Evolutionary conservation across 2,797 vertebrate species (phyloP), one percentile per base, ranked within the genome.

Genomic region (Aphelocoma californica): DNA sequence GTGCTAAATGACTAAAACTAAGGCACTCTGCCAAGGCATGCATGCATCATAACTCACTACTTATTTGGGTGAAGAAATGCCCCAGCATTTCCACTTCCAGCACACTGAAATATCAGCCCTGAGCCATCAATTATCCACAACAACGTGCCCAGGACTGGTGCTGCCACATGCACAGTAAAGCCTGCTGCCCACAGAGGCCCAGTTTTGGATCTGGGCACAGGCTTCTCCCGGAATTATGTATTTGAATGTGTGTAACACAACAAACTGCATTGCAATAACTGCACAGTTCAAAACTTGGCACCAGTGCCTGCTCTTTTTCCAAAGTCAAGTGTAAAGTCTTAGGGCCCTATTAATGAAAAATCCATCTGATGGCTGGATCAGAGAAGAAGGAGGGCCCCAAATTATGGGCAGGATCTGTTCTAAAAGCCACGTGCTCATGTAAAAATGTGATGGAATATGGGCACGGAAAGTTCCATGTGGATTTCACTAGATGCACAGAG

Each of bases 271-370:
- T 28, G 10, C 70, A 88, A 21, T 19, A 53, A 45, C 60, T 12
- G 1, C 40, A 38, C 7, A 16, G 36, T 44, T 88, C 70, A 66
- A 40, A 70, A 73, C 62, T 77, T 75, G 61, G 47, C 78, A 91
- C 18, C 1, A 0, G 8, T 24, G 40, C 71, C 62, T 75, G 77
- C 50, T 87, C 50, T 66, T 72, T 79, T 88, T 91, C 82, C 84
- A 93, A 65, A 95, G 81, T 80, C 85, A 93, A 90, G 82, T 83
- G 78, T 70, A 95, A 94, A 90, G 18, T 90, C 74, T 86, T 89
- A 83, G 58, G 62, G 50, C 47, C 47, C 14, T 93, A 53, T 81
- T 95, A 88, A 95, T 87, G 78, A 95, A 95, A 91, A 91, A 93
- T 86, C 81, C 88, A 60, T 82, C 36, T 51, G 32, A 31, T 53